A percentile compares a stretch with the other conserved stretches of the same genome.
phyloP scores from a whole-genome alignment of 2,797 vertebrate species.

The Stomatorhinus walkeri region DNA sequence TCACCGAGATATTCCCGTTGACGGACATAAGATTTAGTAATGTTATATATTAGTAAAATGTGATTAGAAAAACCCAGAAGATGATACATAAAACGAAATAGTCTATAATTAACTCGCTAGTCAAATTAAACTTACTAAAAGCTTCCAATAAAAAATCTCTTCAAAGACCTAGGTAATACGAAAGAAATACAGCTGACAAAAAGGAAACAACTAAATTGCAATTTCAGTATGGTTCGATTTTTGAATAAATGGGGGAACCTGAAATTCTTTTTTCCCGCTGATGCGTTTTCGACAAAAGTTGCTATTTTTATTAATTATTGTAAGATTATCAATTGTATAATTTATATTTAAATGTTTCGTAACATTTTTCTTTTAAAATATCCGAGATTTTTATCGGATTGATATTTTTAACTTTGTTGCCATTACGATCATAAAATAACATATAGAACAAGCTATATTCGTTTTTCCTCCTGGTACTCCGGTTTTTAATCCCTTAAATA shows the following conservation, averaged over 20 bases:
- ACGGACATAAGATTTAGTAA: background rate
- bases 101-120: background rate
- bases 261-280: background rate
- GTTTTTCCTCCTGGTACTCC: background rate
- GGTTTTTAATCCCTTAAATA: background rate
- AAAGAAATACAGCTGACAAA: background rate
- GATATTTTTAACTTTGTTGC: background rate
- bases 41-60: background rate
- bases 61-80: background rate
- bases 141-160: background rate
- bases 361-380: background rate
- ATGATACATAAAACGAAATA: background rate
- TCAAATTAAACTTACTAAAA: background rate
- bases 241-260: background rate
- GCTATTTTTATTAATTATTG: background rate
- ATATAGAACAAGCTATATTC: background rate
- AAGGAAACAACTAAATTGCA: background rate
- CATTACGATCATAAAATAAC: background rate
- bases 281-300: background rate
- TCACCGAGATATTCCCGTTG: background rate
- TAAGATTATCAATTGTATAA: background rate
- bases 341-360: background rate
- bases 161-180: background rate
- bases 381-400: background rate
- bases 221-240: background rate